phyloP scores from a whole-genome alignment of 2,797 vertebrate genomes.

The Scomberomorus guttatus region DNA sequence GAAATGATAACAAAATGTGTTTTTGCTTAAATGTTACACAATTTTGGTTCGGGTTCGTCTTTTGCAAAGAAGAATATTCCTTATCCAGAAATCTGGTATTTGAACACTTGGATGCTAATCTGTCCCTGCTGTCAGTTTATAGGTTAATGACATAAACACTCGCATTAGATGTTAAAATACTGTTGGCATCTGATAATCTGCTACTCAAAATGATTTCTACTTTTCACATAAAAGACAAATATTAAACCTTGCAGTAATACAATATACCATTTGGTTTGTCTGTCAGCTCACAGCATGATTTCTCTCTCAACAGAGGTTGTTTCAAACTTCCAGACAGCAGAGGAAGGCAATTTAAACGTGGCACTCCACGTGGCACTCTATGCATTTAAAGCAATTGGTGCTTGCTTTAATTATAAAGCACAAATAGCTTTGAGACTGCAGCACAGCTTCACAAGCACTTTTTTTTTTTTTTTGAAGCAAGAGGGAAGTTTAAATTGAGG shows the following conservation, averaged over 20 bases:
- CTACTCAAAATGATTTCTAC: background rate
- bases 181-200: no score
- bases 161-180: background rate
- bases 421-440: conserved; percentile 34
- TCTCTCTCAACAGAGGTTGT: conserved; percentile 49
- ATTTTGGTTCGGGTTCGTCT: background rate
- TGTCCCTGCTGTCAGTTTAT: background rate
- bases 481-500: conserved; percentile 26
- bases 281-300: conserved; percentile 7
- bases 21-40: no score
- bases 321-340: conserved; percentile 18
- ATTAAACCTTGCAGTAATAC: background rate
- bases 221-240: background rate
- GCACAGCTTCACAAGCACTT: conserved; percentile 10
- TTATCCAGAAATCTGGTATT: background rate
- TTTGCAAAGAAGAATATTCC: background rate
- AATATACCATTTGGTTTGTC: background rate
- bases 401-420: conserved; percentile 66
- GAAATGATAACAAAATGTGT: background rate
- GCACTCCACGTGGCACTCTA: conserved; percentile 15
- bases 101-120: background rate
- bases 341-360: conserved; percentile 30
- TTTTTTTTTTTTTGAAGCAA: conserved; percentile 6
- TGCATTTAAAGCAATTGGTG: conserved; percentile 45
- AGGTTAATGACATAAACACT: background rate